Evolutionary conservation across 2,113 vertebrate genomes (phyloP).

Genomic region (Spea bombifrons): DNA sequence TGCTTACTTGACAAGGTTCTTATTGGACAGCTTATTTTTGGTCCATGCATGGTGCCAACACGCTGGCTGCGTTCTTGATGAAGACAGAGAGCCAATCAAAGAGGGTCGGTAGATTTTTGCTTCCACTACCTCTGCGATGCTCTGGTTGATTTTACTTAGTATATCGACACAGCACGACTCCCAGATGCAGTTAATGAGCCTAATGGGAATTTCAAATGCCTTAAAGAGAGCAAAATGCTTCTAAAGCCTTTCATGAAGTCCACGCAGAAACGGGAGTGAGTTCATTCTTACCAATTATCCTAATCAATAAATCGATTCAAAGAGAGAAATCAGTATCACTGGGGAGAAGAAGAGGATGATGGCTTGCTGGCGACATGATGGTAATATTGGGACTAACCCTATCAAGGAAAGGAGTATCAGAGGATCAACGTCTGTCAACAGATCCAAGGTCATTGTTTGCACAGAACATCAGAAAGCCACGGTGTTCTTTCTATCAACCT

Average conservation of each 20-base stretch:
- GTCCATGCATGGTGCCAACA: background rate
- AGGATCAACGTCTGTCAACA: too few species aligned
- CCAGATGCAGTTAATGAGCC: slow-evolving; percentile 45
- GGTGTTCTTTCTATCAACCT: too few species aligned
- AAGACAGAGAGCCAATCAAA: background rate
- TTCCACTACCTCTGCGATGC: background rate
- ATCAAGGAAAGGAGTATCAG: background rate
- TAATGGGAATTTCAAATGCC: slow-evolving; percentile 47
- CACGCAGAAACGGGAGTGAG: slow-evolving; percentile 50
- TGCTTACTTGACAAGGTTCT: background rate
- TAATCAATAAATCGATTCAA: slow-evolving; percentile 52
- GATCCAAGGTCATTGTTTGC: too few species aligned
- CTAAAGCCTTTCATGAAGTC: slow-evolving; percentile 42
- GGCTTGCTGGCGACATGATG: background rate
- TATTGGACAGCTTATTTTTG: background rate
- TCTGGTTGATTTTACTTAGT: slow-evolving; percentile 36
- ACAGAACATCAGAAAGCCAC: too few species aligned
- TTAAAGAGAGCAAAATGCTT: slow-evolving; percentile 41
- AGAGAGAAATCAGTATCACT: slow-evolving; percentile 45
- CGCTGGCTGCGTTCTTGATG: background rate
- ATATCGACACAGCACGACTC: slow-evolving; percentile 38
- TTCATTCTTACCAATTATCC: slow-evolving; percentile 55
- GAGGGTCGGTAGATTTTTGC: slow-evolving; percentile 20
- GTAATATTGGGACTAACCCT: background rate
- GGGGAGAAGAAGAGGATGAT: slow-evolving; percentile 34